phyloP scores from a whole-genome alignment of 2,888 invertebrate genomes.

The Tholera decimalis region DNA sequence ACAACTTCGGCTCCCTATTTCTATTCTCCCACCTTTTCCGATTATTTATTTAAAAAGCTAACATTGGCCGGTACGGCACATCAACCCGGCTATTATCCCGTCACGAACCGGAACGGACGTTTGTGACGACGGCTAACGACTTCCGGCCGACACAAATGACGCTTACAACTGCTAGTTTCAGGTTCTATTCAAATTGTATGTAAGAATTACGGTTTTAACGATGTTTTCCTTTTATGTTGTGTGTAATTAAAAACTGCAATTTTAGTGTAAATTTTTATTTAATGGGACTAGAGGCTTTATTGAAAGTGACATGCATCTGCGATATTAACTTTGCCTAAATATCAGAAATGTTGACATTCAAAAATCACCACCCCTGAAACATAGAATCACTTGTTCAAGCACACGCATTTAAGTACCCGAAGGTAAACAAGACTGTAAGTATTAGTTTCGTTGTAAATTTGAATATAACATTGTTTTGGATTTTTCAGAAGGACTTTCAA shows the following conservation, averaged over 20 bases:
- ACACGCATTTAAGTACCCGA: no score
- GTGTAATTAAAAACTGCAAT: no score
- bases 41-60: conserved; percentile 65
- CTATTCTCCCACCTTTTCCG: conserved; percentile 26
- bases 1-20: conserved; percentile 7
- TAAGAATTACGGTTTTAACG: conserved; percentile 20
- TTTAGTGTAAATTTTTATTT: conserved; percentile 7
- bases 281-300: neutral
- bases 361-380: no score
- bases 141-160: conserved; percentile 78
- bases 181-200: conserved; percentile 46
- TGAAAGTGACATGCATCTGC: neutral
- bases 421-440: no score
- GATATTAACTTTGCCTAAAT: neutral
- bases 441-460: no score
- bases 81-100: conserved; percentile 72
- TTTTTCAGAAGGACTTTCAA: no score
- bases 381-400: no score
- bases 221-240: conserved; percentile 31
- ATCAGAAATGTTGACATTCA: no score
- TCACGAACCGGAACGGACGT: conserved; percentile 73
- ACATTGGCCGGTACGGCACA: conserved; percentile 51
- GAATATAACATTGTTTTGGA: no score
- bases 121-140: conserved; percentile 78
- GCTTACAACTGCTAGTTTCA: conserved; percentile 64